Conservation (phyloP, 2,797 vertebrate species). For the Tolypeutes matacus region DNA sequence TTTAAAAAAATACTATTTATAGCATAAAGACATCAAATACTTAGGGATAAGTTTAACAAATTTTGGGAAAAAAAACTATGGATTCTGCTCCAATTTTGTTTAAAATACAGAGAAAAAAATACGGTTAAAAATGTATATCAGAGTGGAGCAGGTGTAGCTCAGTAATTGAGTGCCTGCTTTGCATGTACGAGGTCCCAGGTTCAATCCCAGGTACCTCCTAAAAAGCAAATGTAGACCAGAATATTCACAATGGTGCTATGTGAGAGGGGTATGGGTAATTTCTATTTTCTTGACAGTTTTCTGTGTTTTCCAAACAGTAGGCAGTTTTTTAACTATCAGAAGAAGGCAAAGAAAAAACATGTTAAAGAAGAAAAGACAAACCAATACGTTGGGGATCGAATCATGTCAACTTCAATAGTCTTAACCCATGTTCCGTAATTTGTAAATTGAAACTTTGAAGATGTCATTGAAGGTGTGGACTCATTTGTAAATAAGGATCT, state of each 20-base stretch:
- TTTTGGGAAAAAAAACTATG: neutral
- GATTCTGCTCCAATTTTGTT: neutral
- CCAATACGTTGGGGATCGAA: neutral
- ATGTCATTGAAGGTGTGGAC: too few relatives aligned
- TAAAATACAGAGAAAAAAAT: constrained; percentile 6
- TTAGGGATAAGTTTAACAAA: neutral
- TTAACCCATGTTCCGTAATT: too few relatives aligned
- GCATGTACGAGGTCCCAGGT: too few relatives aligned
- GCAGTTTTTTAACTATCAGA: neutral
- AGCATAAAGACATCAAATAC: neutral
- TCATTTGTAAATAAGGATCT: too few relatives aligned
- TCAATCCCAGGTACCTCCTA: too few relatives aligned
- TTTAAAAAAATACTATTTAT: neutral
- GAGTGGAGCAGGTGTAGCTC: too few relatives aligned
- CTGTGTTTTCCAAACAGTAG: neutral
- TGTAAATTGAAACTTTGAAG: too few relatives aligned
- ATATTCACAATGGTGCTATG: neutral
- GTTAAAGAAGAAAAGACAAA: neutral
- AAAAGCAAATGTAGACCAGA: neutral
- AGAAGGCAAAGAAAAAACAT: neutral
- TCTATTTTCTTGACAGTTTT: neutral
- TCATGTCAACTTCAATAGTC: too few relatives aligned
- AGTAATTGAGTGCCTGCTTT: too few relatives aligned
- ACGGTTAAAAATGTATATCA: neutral
- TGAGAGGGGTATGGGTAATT: neutral